A percentile compares a stretch with the other conserved stretches of the same genome.
Evolutionary conservation across 2,888 invertebrate genomes (phyloP).

Genomic region (Perizoma affinitatum): DNA sequence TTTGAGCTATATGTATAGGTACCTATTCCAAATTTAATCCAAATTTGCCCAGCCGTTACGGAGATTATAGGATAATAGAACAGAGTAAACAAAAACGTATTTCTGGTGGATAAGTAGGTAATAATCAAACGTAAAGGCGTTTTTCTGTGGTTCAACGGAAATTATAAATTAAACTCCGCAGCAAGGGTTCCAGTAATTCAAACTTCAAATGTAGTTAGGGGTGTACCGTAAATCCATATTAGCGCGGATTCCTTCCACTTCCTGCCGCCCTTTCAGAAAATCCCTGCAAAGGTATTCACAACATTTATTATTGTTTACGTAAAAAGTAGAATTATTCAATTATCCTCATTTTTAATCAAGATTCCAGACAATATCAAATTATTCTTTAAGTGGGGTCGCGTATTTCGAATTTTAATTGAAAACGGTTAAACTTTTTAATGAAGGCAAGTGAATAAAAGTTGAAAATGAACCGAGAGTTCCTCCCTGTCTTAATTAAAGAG

Average conservation of each 20-base stretch:
- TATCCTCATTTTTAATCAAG: constrained; percentile 36
- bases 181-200: constrained; percentile 15
- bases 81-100: no score
- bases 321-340: constrained; percentile 29
- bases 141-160: not conserved
- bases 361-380: constrained; percentile 39
- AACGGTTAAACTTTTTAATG: constrained; percentile 68
- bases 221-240: constrained; percentile 20
- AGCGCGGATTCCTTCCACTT: constrained; percentile 16
- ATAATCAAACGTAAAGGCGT: not conserved
- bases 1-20: no score
- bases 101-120: no score
- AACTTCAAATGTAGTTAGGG: constrained; percentile 15
- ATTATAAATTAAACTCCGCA: constrained; percentile 10
- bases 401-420: constrained; percentile 65
- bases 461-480: constrained; percentile 44
- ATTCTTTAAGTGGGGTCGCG: constrained; percentile 36
- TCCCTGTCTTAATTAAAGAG: constrained; percentile 59
- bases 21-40: no score
- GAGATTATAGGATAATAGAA: no score
- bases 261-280: constrained; percentile 8
- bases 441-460: constrained; percentile 59
- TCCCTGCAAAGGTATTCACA: constrained; percentile 1
- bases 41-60: no score
- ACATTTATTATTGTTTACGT: constrained; percentile 24